Base-by-base conservation (phyloP, 2,888 invertebrate genomes). In the Callyntrura sp. region DNA sequence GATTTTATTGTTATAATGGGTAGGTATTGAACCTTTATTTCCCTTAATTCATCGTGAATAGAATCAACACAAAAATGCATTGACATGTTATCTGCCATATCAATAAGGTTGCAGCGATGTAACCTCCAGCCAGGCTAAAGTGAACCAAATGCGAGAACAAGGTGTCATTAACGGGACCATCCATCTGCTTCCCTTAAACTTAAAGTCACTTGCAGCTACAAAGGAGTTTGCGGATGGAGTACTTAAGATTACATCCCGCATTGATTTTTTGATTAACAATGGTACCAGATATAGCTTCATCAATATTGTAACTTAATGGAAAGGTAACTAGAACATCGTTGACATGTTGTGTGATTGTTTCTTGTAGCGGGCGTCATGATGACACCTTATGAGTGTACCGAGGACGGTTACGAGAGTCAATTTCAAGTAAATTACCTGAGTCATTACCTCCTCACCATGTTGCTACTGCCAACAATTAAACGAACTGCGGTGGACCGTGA, bases 401-500 rank as follows among this genome's bases (percentile, higher is more conserved):
- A 96, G 93, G 98, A 98, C 94, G 98, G 98, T 0, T 96, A 96
- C 94, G 98, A 98, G 95, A 96, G 96, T n/a, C 98, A 98, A 94
- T 96, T 98, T 95, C 97, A 96, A 83, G 96, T 97, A 8, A 98
- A 98, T 94, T 98, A 98, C 94, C 95, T 98, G 93, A 97, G 98
- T 1, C 98, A 98, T 94, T 98, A 97, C 94, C 95, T 97, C 93
- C 95, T 98, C 93, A 97, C 97, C 23, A 97, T 98, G 94, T 95
- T 98, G 92, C 95, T 98, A 87, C 94, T 98, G 94, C 97, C 97
- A 84, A 95, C 96, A 57, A 94, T 98, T 90, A 96, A 96, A 94
- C 95, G 95, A 4, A 96, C 96, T 20, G 96, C 96, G 3, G 95
- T 28, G 43, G 81, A 51, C 12, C 35, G 84, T 4, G 81, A 62